These are phyloP conservation scores for Peromyscus attwateri DNA, from an alignment of 2,797 vertebrate species.

Conservation along the genomic window DNA sequence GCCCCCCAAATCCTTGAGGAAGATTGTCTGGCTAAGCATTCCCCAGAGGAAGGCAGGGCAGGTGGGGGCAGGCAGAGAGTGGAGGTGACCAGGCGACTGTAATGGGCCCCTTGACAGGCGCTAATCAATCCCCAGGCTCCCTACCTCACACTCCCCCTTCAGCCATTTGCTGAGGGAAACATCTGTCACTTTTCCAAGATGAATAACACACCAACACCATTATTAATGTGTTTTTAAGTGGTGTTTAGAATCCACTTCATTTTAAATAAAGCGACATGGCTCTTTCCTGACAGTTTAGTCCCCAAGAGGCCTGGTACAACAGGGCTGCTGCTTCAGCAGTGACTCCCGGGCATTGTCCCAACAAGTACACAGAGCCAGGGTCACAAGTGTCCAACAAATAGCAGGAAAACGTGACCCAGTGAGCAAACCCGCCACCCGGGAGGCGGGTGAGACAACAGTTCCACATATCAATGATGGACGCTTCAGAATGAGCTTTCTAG, in stretches of 20 bases:
- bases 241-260: slow-evolving; percentile 80
- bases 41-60: fast-evolving
- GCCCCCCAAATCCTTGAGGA: fast-evolving
- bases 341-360: not conserved
- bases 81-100: not conserved
- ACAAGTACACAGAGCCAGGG: fast-evolving
- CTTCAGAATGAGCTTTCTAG: not conserved
- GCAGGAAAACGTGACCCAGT: fast-evolving
- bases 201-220: slow-evolving; percentile 63
- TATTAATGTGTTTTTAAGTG: slow-evolving; percentile 82
- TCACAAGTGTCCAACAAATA: fast-evolving
- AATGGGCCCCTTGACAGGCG: slow-evolving; percentile 67
- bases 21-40: not conserved
- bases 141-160: not conserved
- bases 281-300: slow-evolving; percentile 36
- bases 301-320: not conserved
- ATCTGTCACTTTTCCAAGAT: slow-evolving; percentile 70
- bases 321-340: not conserved
- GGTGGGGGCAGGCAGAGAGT: not conserved
- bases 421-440: fast-evolving
- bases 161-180: slow-evolving; percentile 73
- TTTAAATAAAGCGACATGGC: slow-evolving; percentile 55
- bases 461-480: fast-evolving
- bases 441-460: fast-evolving
- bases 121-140: slow-evolving; percentile 55